Base-by-base conservation (phyloP, 1,140 invertebrate species). In the Cephus cinctus region DNA sequence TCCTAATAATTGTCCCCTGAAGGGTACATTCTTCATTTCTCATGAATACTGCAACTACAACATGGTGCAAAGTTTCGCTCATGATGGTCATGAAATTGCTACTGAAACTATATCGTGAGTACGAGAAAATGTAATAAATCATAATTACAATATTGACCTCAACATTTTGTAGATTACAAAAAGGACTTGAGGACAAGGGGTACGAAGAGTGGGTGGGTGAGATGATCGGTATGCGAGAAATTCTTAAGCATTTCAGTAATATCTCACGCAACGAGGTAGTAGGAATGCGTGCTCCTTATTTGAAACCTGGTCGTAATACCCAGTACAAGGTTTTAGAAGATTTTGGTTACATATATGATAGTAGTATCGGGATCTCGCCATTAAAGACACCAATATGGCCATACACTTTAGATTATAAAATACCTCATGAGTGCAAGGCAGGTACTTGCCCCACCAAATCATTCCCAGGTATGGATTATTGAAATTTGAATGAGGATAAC, bases 31-130 rank as follows among this genome's bases (percentile, higher is more conserved):
- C 76, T 98, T 97, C 75, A 82, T 96, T 50, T 91, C 94, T 5
- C 93, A 97, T 68, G 92, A 96, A 69, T 96, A 94, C 76, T 94
- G 91, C 61, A 93, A 97, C 74, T 97, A 97, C 75, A 89, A 89
- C 45, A 89, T 92, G 83, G 89, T 96, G 4, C 90, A 96, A 71
- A 78, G 89, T 56, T 77, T 96, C 23, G 92, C 92, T 41, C 86
- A 89, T 61, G 84, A 89, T 53, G 92, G 93, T 20, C 90, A 96
- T 58, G 94, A 98, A 80, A 93, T 97, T 54, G 94, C 86, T 11
- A 88, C 90, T 3, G 91, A 94, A 70, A 95, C 89, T 19, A 88
- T 92, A 60, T 92, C 89, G 83, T 86, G 72, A 81, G 82, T 80
- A 35, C 18, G 19, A 27, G n/a, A n/a, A n/a, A n/a, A n/a, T n/a